Base-by-base conservation (phyloP, 2,797 vertebrate species). In the Bradypodion pumilum region DNA sequence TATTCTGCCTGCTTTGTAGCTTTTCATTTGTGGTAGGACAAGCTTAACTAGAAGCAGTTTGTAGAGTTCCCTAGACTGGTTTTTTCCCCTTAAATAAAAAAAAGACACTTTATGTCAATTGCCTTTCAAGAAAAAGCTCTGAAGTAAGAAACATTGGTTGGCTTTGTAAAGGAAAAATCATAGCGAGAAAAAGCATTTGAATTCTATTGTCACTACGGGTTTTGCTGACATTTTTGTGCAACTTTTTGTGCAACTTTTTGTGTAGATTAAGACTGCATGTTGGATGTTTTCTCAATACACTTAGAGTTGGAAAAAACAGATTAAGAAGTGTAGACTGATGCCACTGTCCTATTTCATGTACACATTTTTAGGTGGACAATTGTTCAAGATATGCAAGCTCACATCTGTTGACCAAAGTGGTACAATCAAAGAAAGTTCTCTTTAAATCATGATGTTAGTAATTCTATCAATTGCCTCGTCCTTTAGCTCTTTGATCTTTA, bases 151-250 rank as follows among this genome's bases (percentile, higher is more conserved):
- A 9, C 37, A 15, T 49, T 84, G 78, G 10, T 1, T 49, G 21
- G 4, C 23, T 7, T 52, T 4, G 69, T 7, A 29, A 56, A 86
- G 87, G 68, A 89, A 85, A 13, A 44, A 78, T 73, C 44, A 81
- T 12, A 42, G 85, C 75, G 87, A 83, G n/a, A 88, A 86, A 86
- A 40, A n/a, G n/a, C 84, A n/a, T 81, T n/a, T n/a, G n/a, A 84
- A 72, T 87, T 85, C 84, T 89, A 52, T 82, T 91, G 88, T 65
- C 74, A 66, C 16, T 35, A n/a, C 13, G 9, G 49, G 85, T 69
- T 76, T 85, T 42, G n/a, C 75, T 52, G 88, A 82, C 59, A 66
- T 82, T 90, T 76, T 78, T 88, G 52, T 74, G 70, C 86, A 68
- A 44, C 4, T 82, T 90, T 76, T 78, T 88, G 52, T 74, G 70